Evolutionary conservation across 37 sponge, comb jelly and placozoan species (phyloP).

Genomic region (Axinella damicornis): DNA sequence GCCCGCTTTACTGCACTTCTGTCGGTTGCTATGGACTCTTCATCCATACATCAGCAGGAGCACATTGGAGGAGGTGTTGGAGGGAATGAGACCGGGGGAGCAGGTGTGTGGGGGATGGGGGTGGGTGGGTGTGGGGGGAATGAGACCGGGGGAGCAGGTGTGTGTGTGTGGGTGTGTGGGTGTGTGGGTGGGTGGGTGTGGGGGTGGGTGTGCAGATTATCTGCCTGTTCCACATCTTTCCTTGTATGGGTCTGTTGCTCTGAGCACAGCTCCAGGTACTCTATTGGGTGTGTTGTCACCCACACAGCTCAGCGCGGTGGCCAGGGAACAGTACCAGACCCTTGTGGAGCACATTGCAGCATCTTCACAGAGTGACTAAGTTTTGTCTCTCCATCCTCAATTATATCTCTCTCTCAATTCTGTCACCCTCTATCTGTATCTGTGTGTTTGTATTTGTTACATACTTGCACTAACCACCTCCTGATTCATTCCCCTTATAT

Average conservation of each 20-base stretch:
- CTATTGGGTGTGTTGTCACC: too few species aligned
- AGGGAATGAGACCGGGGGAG: conserved; percentile 45
- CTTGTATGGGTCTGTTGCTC: neutral
- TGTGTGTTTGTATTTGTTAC: too few species aligned
- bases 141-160: conserved; percentile 65
- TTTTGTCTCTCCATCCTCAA: neutral
- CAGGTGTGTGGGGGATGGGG: conserved; percentile 56
- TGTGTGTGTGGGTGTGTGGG: too few species aligned
- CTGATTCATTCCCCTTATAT: too few species aligned
- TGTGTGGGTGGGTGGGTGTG: too few species aligned
- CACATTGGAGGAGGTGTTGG: conserved; percentile 49
- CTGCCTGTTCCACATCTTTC: neutral
- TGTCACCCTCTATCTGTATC: neutral
- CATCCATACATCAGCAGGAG: conserved; percentile 25
- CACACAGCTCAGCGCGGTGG: conserved; percentile 50
- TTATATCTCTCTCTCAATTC: neutral
- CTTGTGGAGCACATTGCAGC: conserved; percentile 49
- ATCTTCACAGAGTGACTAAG: neutral
- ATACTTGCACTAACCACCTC: too few species aligned
- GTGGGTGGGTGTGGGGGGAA: too few species aligned
- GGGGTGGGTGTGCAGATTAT: neutral
- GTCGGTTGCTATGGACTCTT: conserved; percentile 56
- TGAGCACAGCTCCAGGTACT: too few species aligned
- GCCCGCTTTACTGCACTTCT: conserved; percentile 57
- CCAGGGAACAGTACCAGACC: conserved; percentile 65